Base-by-base conservation (phyloP, 1,140 invertebrate genomes). In the Hylaeus volcanicus region DNA sequence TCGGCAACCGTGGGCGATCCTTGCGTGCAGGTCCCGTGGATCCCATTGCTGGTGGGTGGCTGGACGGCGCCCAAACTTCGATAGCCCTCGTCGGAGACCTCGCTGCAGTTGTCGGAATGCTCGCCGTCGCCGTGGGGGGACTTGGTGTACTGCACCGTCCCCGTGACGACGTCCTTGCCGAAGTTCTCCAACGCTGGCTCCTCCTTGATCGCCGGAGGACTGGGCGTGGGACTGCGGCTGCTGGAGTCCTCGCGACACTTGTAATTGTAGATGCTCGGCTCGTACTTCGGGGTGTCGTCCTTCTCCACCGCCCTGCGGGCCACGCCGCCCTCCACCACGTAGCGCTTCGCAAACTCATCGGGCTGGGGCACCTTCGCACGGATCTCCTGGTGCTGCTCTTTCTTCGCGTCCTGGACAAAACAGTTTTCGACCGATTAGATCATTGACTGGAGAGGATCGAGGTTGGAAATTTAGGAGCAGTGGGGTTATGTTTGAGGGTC, bases 81-180 rank as follows among this genome's bases (percentile, higher is more conserved):
- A 89, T 98, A 98, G 5, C 97, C 97, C 89, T 97, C 97, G 92
- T 98, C 97, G 61, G 97, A 97, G 37, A 97, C 96, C 90, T 97
- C 97, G 75, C 97, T 97, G 3, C 97, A 96, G 84, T 97, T 97
- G 90, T 97, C 97, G 77, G 96, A 97, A 78, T 96, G 95, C 66
- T 95, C 92, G 11, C 89, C 92, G 26, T 92, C 90, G 43, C 90
- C 92, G 55, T 93, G 89, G 2, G 88, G 89, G 0, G 92, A 91
- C 74, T 91, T 91, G 14, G 82, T 69, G 79, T 91, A 91, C 56
- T 89, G 84, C 1, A 26, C 75, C 12, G 53, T 79, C 2, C 39
- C 70, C 3, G 66, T 63, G 1, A 64, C 74, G 69, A 61, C 74
- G 70, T 92, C 91, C 65, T 91, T 91, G 58, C 58, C 81, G 68